Base-by-base conservation (phyloP, 2,888 invertebrate species). In the Ophion slaviceki region DNA sequence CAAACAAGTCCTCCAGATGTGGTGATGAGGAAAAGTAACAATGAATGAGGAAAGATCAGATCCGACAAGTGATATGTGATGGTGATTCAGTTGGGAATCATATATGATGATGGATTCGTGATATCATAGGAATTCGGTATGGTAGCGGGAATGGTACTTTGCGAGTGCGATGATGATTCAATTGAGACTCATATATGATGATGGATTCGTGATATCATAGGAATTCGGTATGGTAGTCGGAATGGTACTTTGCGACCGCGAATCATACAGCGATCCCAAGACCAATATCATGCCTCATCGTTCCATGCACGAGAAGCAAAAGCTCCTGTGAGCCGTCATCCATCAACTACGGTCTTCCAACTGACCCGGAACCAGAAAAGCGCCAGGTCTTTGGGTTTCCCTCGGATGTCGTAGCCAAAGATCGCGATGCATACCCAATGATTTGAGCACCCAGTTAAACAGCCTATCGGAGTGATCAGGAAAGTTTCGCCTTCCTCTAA, bases 361-460 rank as follows among this genome's bases (percentile, higher is more conserved):
- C 40, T 40, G 40, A 7, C 40, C 7, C 40, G 8, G 40, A 8
- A 8, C 20, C 68, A 24, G 2, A 45, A 24, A 11, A 68, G 6
- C 14, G 5, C 45, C 20, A n/a, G 8, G 20, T 28, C n/a, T 28
- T 53, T 17, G 28, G 8, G 24, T 17, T 47, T 28, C 28, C 8
- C 32, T 70, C 24, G 68, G 32, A 45, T 24, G 0, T 6, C 20
- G 11, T 5, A 14, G 2, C n/a, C 45, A 14, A 14, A 68, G 45
- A 68, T 68, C 68, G 68, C 36, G 36, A 68, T 4, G 8, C 14
- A 68, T 45, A 20, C 20, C 40, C 45, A 68, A 11, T 53, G 82
- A 86, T 86, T 88, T 86, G 80, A 83, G 86, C 83, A 86, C 87
- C 85, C 89, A 87, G 87, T 88, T 89, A 88, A 89, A 89, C 88